These are phyloP conservation scores for Allolobophora icterica DNA, from an alignment of 2,888 invertebrate genomes.

Conservation along the genomic window DNA sequence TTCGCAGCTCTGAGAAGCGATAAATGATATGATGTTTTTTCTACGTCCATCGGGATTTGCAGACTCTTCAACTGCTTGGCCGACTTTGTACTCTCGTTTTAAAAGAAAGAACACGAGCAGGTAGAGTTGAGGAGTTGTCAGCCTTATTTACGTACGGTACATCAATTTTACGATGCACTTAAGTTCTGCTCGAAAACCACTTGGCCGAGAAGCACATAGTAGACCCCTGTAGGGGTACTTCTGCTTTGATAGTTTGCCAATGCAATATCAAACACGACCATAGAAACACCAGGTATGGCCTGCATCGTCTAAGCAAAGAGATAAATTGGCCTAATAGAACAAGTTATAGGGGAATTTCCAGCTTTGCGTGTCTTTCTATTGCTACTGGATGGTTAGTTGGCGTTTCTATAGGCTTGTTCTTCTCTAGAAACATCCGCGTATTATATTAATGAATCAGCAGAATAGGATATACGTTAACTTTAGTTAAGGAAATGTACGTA, in stretches of 20 bases:
- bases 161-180: background rate
- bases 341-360: too few relatives aligned
- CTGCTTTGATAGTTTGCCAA: background rate
- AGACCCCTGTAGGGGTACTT: background rate
- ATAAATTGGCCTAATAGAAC: too few relatives aligned
- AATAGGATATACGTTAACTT: background rate
- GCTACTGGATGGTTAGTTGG: too few relatives aligned
- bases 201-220: background rate
- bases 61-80: background rate
- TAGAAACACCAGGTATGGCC: background rate
- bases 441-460: background rate
- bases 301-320: background rate
- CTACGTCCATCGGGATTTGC: background rate
- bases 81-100: background rate
- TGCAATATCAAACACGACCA: background rate
- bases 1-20: background rate
- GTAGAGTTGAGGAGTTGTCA: background rate
- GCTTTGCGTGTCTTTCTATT: too few relatives aligned
- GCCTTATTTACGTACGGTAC: background rate
- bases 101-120: background rate
- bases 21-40: background rate
- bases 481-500: background rate
- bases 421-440: too few relatives aligned
- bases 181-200: background rate
- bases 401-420: too few relatives aligned